Conservation (phyloP, 2,888 invertebrate genomes). For the Busseola fusca region DNA sequence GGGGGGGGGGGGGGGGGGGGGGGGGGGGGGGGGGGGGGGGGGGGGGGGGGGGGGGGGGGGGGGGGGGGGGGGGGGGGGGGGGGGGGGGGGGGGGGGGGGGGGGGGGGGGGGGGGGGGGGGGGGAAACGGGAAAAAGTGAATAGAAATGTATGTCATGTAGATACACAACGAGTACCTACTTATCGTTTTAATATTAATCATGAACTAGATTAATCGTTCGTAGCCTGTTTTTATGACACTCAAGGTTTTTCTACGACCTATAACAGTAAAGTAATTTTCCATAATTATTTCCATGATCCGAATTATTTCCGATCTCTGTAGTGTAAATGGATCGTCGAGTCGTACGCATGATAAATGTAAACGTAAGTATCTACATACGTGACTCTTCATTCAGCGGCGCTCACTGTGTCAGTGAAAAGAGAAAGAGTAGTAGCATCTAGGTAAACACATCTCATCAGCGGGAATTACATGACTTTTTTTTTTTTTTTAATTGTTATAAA, state of each 20-base stretch:
- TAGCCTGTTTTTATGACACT: slow-evolving; percentile 16
- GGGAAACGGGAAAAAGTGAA: slow-evolving; percentile 45
- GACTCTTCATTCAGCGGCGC: neutral
- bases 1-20: too few relatives aligned
- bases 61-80: too few relatives aligned
- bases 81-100: too few relatives aligned
- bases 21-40: too few relatives aligned
- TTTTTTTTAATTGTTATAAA: too few relatives aligned
- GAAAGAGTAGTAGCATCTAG: neutral
- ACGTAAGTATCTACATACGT: neutral
- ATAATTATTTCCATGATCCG: slow-evolving; percentile 5
- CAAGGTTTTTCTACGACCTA: slow-evolving; percentile 31
- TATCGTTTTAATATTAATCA: slow-evolving; percentile 32
- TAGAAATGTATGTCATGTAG: slow-evolving; percentile 43
- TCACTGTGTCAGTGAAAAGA: neutral
- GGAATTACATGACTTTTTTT: too few relatives aligned
- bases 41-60: too few relatives aligned
- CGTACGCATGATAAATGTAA: neutral
- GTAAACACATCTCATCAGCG: neutral
- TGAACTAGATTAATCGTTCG: neutral
- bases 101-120: too few relatives aligned
- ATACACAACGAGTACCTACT: slow-evolving; percentile 19
- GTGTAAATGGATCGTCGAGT: neutral
- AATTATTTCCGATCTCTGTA: neutral
- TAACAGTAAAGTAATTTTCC: slow-evolving; percentile 17